Conservation (phyloP, 2,797 vertebrate genomes). For the Sebastiscus albofasciatus region DNA sequence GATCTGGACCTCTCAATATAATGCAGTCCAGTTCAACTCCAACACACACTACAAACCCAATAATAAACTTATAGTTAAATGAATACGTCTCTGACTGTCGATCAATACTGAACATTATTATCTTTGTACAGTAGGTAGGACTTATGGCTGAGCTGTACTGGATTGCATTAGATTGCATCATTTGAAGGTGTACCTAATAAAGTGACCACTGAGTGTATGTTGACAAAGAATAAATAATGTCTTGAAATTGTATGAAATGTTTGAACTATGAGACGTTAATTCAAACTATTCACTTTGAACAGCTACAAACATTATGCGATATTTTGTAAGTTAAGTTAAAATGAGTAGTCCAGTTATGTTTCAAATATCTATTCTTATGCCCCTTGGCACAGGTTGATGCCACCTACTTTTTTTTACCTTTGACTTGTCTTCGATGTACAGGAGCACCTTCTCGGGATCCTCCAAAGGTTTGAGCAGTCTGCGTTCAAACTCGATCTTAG, state of each 20-base stretch:
- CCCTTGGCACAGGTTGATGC: background rate
- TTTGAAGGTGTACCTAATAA: too few species aligned
- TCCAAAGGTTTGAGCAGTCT: constrained; percentile 27
- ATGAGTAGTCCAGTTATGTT: background rate
- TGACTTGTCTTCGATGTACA: constrained; percentile 44
- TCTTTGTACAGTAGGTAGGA: too few species aligned
- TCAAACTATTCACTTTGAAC: background rate
- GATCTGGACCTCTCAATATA: too few species aligned
- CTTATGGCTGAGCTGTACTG: too few species aligned
- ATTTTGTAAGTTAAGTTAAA: background rate
- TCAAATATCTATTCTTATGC: background rate
- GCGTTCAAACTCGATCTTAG: constrained; percentile 55
- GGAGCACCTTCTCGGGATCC: constrained; percentile 57
- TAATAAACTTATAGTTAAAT: too few species aligned
- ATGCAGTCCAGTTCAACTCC: too few species aligned
- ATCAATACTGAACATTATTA: too few species aligned
- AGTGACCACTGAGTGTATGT: too few species aligned
- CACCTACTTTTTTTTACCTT: constrained; percentile 36
- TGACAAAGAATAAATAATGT: background rate
- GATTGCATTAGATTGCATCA: too few species aligned
- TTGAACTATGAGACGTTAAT: background rate
- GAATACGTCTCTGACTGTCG: too few species aligned
- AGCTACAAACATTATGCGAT: background rate
- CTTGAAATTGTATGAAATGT: background rate
- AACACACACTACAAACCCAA: too few species aligned